phyloP scores from a whole-genome alignment of 2,113 vertebrate genomes.

The Emberiza fucata region DNA sequence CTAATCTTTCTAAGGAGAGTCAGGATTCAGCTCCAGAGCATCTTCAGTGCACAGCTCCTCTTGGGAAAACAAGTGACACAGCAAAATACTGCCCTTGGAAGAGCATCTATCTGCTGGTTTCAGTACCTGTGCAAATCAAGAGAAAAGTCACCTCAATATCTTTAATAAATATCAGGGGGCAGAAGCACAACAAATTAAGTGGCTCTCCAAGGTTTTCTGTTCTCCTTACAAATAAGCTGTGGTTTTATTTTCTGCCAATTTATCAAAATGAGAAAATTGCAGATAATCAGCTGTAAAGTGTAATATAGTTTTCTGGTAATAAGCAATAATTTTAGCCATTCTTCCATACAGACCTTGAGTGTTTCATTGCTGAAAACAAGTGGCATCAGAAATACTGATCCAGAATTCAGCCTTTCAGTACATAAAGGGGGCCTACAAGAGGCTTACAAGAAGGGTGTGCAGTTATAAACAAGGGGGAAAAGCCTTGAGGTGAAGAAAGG shows the following conservation, averaged over 20 bases:
- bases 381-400: not conserved
- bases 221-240: not conserved
- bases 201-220: not conserved
- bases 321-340: not conserved
- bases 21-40: not conserved
- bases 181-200: not conserved
- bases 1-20: not conserved
- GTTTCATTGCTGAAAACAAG: not conserved
- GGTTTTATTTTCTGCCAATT: not conserved
- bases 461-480: not conserved
- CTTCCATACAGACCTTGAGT: not conserved
- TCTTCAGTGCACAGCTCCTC: not conserved
- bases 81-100: not conserved
- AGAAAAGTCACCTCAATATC: not conserved
- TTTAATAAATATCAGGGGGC: not conserved
- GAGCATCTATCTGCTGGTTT: not conserved
- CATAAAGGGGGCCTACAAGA: not conserved
- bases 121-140: not conserved
- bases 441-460: not conserved
- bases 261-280: not conserved
- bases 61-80: accelerated
- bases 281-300: not conserved
- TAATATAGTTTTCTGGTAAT: not conserved
- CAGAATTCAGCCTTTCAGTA: not conserved
- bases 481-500: not conserved